Conservation (phyloP, 2,888 invertebrate genomes). For the Isotomurus palustris region DNA sequence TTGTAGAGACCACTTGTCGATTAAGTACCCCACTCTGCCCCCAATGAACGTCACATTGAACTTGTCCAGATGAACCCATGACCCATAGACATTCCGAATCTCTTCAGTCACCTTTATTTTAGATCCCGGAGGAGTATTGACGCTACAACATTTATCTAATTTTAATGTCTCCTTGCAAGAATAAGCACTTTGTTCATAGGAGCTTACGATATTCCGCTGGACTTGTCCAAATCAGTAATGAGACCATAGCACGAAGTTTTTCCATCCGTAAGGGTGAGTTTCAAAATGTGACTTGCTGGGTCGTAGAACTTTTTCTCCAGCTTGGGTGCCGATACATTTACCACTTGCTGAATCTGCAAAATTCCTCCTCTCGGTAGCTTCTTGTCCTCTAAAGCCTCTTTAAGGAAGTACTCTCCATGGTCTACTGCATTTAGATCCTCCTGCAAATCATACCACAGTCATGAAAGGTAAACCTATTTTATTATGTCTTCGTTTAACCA, state of each 20-base stretch:
- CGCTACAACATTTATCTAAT: constrained; percentile 12
- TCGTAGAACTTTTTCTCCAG: constrained; percentile 36
- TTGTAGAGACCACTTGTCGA: constrained; percentile 40
- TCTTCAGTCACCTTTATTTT: constrained; percentile 25
- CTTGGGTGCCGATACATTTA: constrained; percentile 38
- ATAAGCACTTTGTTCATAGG: no score
- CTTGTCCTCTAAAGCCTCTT: constrained; percentile 29
- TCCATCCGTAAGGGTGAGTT: constrained; percentile 41
- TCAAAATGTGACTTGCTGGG: constrained; percentile 31
- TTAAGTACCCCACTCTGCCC: constrained; percentile 35
- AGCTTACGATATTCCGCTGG: no score
- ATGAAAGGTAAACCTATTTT: no score
- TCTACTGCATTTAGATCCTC: constrained; percentile 35
- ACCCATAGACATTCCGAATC: constrained; percentile 16
- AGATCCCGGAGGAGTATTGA: constrained; percentile 35
- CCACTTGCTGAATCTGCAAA: constrained; percentile 34
- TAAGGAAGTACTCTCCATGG: constrained; percentile 23
- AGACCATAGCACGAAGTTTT: constrained; percentile 33
- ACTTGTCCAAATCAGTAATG: no score
- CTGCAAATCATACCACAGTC: constrained; percentile 20
- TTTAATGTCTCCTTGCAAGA: no score
- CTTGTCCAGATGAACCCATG: constrained; percentile 21
- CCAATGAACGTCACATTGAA: constrained; percentile 35
- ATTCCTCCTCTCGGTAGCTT: constrained; percentile 34
- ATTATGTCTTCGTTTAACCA: no score